phyloP scores from a whole-genome alignment of 2,797 vertebrate genomes.

The Eulemur coronatus region DNA sequence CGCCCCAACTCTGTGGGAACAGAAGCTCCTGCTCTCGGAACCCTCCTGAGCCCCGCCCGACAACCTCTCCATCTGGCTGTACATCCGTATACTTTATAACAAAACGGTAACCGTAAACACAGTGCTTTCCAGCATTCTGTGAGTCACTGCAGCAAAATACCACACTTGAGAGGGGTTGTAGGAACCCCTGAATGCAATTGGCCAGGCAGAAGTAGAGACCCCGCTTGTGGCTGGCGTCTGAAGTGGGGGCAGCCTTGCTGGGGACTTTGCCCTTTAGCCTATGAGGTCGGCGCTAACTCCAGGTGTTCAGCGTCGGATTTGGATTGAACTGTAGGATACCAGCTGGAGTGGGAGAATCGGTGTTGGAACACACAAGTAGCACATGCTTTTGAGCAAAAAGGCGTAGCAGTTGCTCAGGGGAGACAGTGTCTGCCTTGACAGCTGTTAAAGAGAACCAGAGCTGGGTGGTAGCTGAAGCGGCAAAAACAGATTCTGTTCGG shows the following conservation, averaged over 20 bases:
- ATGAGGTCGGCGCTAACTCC: not conserved
- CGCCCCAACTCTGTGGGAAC: not conserved
- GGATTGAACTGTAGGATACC: not conserved
- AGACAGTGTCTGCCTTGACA: not conserved
- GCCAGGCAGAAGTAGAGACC: not conserved
- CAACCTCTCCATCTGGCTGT: too few relatives aligned
- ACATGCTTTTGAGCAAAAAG: not conserved
- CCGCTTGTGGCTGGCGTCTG: not conserved
- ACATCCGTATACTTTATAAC: not conserved
- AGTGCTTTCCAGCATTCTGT: fast-evolving
- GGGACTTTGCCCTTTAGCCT: not conserved
- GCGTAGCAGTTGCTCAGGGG: not conserved
- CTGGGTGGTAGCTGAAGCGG: not conserved
- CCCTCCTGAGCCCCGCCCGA: not conserved
- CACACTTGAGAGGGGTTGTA: too few relatives aligned
- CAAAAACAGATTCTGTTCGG: not conserved
- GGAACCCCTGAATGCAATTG: not conserved
- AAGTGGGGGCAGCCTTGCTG: not conserved
- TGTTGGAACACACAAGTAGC: not conserved
- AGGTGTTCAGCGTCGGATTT: not conserved
- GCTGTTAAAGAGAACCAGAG: not conserved
- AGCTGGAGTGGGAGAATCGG: not conserved
- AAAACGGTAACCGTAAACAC: not conserved
- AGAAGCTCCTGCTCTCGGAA: not conserved
- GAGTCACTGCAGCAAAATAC: not conserved